A percentile compares a stretch with the other conserved stretches of the same genome.
Evolutionary conservation across 37 sponge, comb jelly and placozoan genomes (phyloP).

Genomic region (Hormiphora californensis): DNA sequence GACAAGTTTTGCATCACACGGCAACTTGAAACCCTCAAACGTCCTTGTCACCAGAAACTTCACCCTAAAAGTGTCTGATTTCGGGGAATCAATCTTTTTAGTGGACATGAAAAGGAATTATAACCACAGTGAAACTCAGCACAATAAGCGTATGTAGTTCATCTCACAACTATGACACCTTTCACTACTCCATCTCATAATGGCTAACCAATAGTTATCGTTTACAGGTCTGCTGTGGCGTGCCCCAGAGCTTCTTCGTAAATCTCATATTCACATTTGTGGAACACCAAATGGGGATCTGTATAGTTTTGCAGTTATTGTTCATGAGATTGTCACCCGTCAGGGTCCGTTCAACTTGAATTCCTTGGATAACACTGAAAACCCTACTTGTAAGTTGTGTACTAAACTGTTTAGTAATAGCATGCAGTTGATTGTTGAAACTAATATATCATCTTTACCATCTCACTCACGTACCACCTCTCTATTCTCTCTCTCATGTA

Average conservation of each 20-base stretch:
- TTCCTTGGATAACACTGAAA: background rate
- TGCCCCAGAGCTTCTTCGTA: background rate
- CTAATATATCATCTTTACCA: too few species aligned
- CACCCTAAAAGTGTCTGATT: background rate
- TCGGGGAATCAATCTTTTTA: background rate
- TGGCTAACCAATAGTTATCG: background rate
- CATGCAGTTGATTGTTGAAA: too few species aligned
- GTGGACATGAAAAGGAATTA: background rate
- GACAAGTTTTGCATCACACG: background rate
- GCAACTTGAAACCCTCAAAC: background rate
- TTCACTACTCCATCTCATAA: too few species aligned
- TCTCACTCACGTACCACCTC: too few species aligned
- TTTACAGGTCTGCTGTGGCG: background rate
- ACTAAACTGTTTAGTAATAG: too few species aligned
- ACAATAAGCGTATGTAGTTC: background rate
- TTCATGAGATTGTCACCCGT: background rate
- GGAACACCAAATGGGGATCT: background rate
- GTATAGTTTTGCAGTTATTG: background rate
- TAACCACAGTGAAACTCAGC: background rate
- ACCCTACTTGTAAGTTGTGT: background rate
- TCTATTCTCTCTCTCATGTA: too few species aligned
- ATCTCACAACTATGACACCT: too few species aligned
- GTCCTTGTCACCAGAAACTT: background rate
- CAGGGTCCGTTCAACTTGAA: background rate
- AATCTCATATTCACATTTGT: background rate